phyloP scores from a whole-genome alignment of 2,113 vertebrate genomes.

The Xerus inauris region DNA sequence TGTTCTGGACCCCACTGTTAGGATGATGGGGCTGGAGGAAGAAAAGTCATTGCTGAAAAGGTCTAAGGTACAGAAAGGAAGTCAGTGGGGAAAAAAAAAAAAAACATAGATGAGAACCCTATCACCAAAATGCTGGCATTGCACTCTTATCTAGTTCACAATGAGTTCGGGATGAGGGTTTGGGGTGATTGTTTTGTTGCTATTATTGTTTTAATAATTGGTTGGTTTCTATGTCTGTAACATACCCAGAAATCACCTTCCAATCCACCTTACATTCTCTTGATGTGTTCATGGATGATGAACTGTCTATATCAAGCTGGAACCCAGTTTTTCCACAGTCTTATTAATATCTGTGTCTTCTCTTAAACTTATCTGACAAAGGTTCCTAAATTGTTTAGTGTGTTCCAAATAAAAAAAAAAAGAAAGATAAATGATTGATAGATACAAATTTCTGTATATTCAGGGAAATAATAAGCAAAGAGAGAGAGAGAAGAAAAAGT shows the following conservation, averaged over 20 bases:
- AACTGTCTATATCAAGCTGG: constrained; percentile 24
- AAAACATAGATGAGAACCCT: background rate
- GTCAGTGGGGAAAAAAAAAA: too few relatives aligned
- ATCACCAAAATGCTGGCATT: rapidly evolving
- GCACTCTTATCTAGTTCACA: background rate
- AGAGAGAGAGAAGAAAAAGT: background rate
- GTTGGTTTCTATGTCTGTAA: constrained; percentile 28
- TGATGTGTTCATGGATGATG: constrained; percentile 16
- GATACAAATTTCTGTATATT: constrained; percentile 36
- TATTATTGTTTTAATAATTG: background rate
- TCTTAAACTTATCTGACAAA: constrained; percentile 52
- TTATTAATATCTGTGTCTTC: constrained; percentile 46
- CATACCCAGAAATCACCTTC: constrained; percentile 17
- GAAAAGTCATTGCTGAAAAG: background rate
- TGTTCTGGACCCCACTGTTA: background rate
- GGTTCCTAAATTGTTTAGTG: constrained; percentile 18
- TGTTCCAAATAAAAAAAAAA: background rate
- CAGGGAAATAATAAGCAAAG: constrained; percentile 15
- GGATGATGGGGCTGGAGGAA: background rate
- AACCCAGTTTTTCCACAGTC: background rate
- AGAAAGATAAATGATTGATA: background rate
- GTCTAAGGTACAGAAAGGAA: background rate
- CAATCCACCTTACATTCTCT: background rate
- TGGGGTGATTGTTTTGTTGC: background rate
- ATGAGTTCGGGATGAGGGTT: background rate